phyloP scores from a whole-genome alignment of 2,113 vertebrate genomes.

The Rattus rattus region DNA sequence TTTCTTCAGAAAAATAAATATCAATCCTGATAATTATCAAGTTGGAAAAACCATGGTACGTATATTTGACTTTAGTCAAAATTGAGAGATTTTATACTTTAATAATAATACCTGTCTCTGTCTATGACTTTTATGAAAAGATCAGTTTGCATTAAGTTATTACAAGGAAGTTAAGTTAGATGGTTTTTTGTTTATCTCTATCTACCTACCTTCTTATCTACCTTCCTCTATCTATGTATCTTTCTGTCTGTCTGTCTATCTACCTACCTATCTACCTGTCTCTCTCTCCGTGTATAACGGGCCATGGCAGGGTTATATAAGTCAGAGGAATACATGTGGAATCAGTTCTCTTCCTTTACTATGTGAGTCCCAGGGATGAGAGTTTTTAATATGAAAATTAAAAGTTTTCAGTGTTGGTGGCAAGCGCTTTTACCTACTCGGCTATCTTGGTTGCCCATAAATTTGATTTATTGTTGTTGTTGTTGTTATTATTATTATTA shows the following conservation, averaged over 20 bases:
- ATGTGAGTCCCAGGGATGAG: not conserved
- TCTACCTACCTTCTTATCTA: no score
- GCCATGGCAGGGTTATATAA: no score
- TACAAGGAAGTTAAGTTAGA: constrained; percentile 28
- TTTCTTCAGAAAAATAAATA: constrained; percentile 91
- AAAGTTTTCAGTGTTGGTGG: not conserved
- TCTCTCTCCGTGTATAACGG: no score
- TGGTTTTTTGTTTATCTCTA: not conserved
- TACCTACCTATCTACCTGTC: no score
- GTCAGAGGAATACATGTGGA: not conserved
- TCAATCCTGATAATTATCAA: constrained; percentile 93
- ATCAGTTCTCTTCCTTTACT: not conserved
- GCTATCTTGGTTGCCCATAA: not conserved
- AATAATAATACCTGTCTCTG: constrained; percentile 43
- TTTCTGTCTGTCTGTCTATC: no score
- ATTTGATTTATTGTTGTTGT: not conserved
- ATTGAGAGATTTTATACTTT: constrained; percentile 45
- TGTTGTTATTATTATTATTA: not conserved
- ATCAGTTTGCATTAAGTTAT: constrained; percentile 11
- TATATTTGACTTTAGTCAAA: constrained; percentile 10
- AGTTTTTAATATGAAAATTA: no score
- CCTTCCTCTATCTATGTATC: no score
- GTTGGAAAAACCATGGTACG: constrained; percentile 97
- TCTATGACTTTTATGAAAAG: not conserved
- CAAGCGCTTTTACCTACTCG: not conserved